Percentiles rank a stretch among this genome's conserved stretches.
These are phyloP conservation scores for Sebastolobus alascanus DNA, from an alignment of 2,797 vertebrate genomes.

Conservation along the genomic window DNA sequence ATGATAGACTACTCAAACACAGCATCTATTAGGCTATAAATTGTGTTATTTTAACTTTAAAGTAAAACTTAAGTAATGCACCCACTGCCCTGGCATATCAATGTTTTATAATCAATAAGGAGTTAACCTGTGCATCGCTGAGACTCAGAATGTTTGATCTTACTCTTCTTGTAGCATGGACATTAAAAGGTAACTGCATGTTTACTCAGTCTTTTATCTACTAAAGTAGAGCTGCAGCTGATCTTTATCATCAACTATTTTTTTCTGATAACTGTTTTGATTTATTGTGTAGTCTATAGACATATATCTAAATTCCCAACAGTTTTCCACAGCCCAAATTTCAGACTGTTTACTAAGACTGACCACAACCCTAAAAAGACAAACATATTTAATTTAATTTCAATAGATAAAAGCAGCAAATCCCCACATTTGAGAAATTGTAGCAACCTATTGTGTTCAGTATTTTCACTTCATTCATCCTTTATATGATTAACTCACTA, in stretches of 20 bases:
- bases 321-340: neutral
- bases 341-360: neutral
- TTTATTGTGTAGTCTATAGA: neutral
- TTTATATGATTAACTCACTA: neutral
- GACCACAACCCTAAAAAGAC: neutral
- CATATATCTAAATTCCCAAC: neutral
- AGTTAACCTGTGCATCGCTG: conserved; percentile 44
- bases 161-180: neutral
- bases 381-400: neutral
- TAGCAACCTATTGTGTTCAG: neutral
- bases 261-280: neutral
- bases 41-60: neutral
- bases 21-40: no score
- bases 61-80: neutral
- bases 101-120: neutral
- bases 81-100: neutral
- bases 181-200: conserved; percentile 3
- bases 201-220: neutral
- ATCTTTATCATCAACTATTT: neutral
- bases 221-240: conserved; percentile 25
- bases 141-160: neutral
- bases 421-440: neutral
- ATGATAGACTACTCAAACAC: neutral
- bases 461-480: neutral
- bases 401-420: neutral